Conservation (phyloP, 2,888 invertebrate genomes). For the Dryobotodes eremita region DNA sequence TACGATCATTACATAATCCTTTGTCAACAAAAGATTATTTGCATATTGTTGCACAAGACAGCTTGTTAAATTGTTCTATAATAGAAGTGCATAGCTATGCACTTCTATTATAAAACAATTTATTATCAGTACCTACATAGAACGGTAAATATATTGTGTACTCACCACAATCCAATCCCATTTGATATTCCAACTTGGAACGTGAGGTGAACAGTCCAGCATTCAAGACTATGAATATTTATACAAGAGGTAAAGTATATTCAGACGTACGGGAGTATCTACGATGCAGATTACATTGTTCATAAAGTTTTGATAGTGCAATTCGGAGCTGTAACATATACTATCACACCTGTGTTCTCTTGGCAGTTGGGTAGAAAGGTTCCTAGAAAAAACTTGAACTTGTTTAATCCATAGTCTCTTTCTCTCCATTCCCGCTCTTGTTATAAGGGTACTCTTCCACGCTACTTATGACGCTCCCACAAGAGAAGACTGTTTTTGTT, state of each 20-base stretch:
- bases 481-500: background rate
- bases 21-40: background rate
- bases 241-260: slow-evolving; percentile 53
- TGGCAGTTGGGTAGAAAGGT: background rate
- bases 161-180: slow-evolving; percentile 63
- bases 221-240: slow-evolving; percentile 67
- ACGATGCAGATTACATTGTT: slow-evolving; percentile 58
- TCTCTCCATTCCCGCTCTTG: background rate
- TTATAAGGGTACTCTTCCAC: background rate
- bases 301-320: slow-evolving; percentile 63
- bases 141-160: slow-evolving; percentile 60
- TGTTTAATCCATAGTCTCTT: background rate
- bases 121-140: background rate
- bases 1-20: background rate
- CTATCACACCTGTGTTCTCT: slow-evolving; percentile 17
- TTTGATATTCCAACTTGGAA: slow-evolving; percentile 63
- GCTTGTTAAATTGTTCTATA: no score
- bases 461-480: background rate
- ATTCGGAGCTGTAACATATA: slow-evolving; percentile 35
- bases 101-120: background rate
- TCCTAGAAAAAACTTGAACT: background rate
- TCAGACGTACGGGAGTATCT: slow-evolving; percentile 44
- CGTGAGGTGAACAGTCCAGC: slow-evolving; percentile 66
- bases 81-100: background rate
- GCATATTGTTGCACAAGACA: background rate